These are phyloP conservation scores for Drosophila melanogaster DNA, from an alignment of 1,140 invertebrate species.

Conservation along the genomic window Release_6_plus_ISO1_MT NT_037436.4:5850501-5851000, in stretches of 20 bases:
- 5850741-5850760: slow-evolving; percentile 78
- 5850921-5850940: slow-evolving; percentile 14
- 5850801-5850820: slow-evolving; percentile 16
- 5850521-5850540: slow-evolving; percentile 47
- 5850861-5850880: slow-evolving; percentile 81
- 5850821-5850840: slow-evolving; percentile 24
- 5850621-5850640: slow-evolving; percentile 25
- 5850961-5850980: slow-evolving; percentile 71
- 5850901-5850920: slow-evolving; percentile 75
- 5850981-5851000: slow-evolving; percentile 84
- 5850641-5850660: slow-evolving; percentile 75
- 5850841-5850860: slow-evolving; percentile 72
- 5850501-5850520: slow-evolving; percentile 29
- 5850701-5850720: slow-evolving; percentile 78
- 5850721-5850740: slow-evolving; percentile 83
- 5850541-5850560: slow-evolving; percentile 44
- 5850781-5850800: slow-evolving; percentile 10
- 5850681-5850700: slow-evolving; percentile 60
- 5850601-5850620: slow-evolving; percentile 4
- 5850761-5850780: slow-evolving; percentile 18
- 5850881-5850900: slow-evolving; percentile 83
- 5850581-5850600: slow-evolving; percentile 74
- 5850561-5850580: slow-evolving; percentile 62
- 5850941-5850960: not conserved
- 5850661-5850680: slow-evolving; percentile 80